Evolutionary conservation across 2,888 invertebrate species (phyloP).

Genomic region (Agrochola circellaris): DNA sequence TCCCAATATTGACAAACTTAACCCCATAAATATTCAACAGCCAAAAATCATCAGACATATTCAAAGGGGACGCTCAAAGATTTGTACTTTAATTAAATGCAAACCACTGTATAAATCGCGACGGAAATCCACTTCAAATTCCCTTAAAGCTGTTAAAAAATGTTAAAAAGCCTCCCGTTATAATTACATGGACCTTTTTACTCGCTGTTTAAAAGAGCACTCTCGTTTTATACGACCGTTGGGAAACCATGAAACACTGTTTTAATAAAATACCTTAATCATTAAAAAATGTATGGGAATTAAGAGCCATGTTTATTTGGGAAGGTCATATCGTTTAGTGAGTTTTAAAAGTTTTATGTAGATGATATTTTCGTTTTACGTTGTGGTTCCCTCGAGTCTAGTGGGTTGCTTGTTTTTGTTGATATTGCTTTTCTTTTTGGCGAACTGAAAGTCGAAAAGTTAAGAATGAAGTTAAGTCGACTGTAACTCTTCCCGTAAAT

Average conservation of each 20-base stretch:
- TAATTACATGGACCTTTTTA: constrained; percentile 73
- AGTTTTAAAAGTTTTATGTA: constrained; percentile 56
- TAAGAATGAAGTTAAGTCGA: constrained; percentile 8
- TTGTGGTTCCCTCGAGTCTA: constrained; percentile 42
- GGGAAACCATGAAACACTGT: constrained; percentile 66
- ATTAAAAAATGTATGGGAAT: constrained; percentile 65
- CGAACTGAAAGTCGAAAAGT: constrained; percentile 11
- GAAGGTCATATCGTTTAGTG: constrained; percentile 57
- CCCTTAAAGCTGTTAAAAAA: constrained; percentile 69
- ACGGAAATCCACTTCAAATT: constrained; percentile 69
- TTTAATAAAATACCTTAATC: constrained; percentile 68
- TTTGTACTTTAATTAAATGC: constrained; percentile 61
- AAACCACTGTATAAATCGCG: constrained; percentile 61
- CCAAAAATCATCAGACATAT: constrained; percentile 41
- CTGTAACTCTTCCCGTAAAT: neutral
- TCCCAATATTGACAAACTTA: constrained; percentile 7
- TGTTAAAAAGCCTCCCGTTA: constrained; percentile 70
- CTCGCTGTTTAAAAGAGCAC: constrained; percentile 67
- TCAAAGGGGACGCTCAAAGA: constrained; percentile 52
- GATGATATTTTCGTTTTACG: constrained; percentile 50
- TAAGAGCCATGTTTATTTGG: constrained; percentile 43
- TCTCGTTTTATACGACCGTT: constrained; percentile 66
- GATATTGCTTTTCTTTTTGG: constrained; percentile 37
- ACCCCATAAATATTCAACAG: constrained; percentile 30
- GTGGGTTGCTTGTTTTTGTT: constrained; percentile 33